Conservation (phyloP, 2,113 vertebrate species). For the Crotalus horridus region DNA sequence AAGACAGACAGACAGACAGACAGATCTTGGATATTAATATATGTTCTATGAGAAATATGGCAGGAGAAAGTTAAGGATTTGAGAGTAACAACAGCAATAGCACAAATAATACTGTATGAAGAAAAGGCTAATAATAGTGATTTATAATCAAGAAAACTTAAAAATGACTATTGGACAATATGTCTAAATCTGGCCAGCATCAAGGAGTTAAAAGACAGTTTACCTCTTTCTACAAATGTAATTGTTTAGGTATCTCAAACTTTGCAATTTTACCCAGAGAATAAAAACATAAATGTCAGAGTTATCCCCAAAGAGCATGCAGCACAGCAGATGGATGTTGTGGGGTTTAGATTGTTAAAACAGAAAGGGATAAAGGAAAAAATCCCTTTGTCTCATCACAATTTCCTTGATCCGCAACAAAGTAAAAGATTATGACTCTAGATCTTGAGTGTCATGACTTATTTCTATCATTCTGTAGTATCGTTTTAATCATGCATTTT, state of each 20-base stretch:
- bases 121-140: background rate
- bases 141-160: background rate
- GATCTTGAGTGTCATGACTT: background rate
- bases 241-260: background rate
- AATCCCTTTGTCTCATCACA: background rate
- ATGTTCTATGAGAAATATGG: background rate
- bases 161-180: background rate
- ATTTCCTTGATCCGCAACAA: background rate
- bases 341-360: background rate
- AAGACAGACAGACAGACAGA: no score
- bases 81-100: background rate
- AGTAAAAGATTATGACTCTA: background rate
- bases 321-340: background rate
- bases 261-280: background rate
- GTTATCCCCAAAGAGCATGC: background rate
- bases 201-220: background rate
- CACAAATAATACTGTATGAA: background rate
- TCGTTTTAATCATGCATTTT: background rate
- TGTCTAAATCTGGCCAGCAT: background rate
- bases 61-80: background rate
- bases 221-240: background rate
- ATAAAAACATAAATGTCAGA: background rate
- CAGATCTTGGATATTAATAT: background rate
- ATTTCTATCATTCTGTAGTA: background rate
- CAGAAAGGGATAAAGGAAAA: background rate